Percentiles rank a stretch among this genome's conserved stretches.
phyloP scores from a whole-genome alignment of 1,140 invertebrate genomes.

The Drosophila parvula region DNA sequence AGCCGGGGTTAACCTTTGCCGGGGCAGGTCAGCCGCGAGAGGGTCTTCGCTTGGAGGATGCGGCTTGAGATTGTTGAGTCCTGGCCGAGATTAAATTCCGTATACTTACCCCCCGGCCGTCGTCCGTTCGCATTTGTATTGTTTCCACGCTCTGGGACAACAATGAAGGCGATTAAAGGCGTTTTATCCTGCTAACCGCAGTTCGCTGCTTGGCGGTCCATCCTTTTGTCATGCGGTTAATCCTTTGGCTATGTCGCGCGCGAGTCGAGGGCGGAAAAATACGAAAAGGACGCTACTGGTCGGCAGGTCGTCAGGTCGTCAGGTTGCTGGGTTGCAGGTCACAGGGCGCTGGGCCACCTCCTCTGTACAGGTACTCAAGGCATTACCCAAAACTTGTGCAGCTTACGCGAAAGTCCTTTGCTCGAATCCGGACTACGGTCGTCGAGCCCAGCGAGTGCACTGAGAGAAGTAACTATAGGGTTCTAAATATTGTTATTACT shows the following conservation, averaged over 20 bases:
- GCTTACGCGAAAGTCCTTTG: conserved; percentile 62
- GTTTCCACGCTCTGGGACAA: conserved; percentile 47
- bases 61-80: conserved; percentile 18
- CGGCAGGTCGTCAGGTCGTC: background rate
- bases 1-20: background rate
- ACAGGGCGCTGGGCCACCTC: conserved; percentile 2
- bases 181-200: conserved; percentile 64
- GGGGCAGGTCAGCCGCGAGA: conserved; percentile 1
- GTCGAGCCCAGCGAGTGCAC: conserved; percentile 13
- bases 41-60: background rate
- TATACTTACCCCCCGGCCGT: conserved; percentile 2
- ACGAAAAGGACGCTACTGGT: conserved; percentile 16
- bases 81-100: conserved; percentile 61
- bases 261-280: conserved; percentile 39
- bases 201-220: conserved; percentile 36
- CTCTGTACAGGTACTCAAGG: conserved; percentile 48
- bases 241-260: conserved; percentile 79
- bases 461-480: background rate
- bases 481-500: too few species aligned
- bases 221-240: conserved; percentile 75
- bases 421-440: background rate
- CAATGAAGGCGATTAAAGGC: conserved; percentile 63
- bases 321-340: conserved; percentile 1
- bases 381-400: conserved; percentile 75
- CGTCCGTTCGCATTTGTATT: conserved; percentile 39